These are phyloP conservation scores for Garrulus glandarius DNA, from an alignment of 2,797 vertebrate species.

Conservation along the genomic window DNA sequence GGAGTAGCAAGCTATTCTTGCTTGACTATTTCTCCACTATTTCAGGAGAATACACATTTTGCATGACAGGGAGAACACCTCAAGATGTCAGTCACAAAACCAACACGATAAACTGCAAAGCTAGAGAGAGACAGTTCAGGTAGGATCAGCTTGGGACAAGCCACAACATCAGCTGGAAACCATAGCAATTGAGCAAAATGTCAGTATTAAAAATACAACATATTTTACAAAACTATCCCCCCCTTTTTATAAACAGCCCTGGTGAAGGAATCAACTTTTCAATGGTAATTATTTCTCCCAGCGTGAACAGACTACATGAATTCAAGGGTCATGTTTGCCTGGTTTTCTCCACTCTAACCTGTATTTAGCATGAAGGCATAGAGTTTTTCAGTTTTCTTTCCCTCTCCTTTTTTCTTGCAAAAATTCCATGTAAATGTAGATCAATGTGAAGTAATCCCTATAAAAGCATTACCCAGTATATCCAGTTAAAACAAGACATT, in stretches of 20 bases:
- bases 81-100: conserved; percentile 10
- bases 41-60: neutral
- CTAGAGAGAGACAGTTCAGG: neutral
- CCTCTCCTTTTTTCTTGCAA: neutral
- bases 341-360: neutral
- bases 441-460: neutral
- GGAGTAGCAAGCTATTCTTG: neutral
- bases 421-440: neutral
- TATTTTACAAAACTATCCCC: neutral
- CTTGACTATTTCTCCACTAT: neutral
- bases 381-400: neutral
- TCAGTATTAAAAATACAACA: neutral
- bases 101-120: neutral
- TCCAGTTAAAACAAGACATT: neutral
- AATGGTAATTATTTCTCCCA: neutral
- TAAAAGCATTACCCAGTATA: neutral
- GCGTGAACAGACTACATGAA: neutral
- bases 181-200: neutral
- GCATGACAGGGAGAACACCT: neutral
- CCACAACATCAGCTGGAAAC: neutral
- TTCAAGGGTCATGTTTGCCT: neutral
- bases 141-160: neutral
- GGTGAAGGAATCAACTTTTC: neutral
- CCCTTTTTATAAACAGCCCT: neutral
- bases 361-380: neutral